phyloP scores from a whole-genome alignment of 1,140 invertebrate genomes.

The Bombus breviceps region DNA sequence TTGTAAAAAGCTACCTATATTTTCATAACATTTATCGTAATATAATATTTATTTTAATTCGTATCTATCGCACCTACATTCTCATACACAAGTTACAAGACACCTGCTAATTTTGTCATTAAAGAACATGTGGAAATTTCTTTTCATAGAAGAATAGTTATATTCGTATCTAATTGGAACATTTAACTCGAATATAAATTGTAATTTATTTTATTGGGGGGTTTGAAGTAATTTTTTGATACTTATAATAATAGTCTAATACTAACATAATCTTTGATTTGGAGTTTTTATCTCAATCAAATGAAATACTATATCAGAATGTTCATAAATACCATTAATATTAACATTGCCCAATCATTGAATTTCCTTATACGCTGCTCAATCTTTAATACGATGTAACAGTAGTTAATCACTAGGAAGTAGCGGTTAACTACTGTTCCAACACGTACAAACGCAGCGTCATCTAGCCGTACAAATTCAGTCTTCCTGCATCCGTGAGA shows the following conservation, averaged over 20 bases:
- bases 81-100: too few relatives aligned
- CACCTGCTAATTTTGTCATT: too few relatives aligned
- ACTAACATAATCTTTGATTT: not conserved
- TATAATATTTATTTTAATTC: too few relatives aligned
- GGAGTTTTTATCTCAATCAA: not conserved
- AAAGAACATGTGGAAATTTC: not conserved
- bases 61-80: too few relatives aligned
- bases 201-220: not conserved
- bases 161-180: not conserved
- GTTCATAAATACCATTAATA: not conserved
- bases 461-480: not conserved
- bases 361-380: not conserved
- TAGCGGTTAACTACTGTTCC: not conserved
- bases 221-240: not conserved
- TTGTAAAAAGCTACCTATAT: too few relatives aligned
- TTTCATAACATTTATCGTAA: too few relatives aligned
- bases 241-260: not conserved
- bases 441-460: not conserved
- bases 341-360: not conserved
- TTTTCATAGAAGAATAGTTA: not conserved
- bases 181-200: too few relatives aligned
- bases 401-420: not conserved
- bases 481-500: constrained; percentile 9
- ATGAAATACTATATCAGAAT: not conserved
- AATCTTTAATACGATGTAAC: not conserved